phyloP scores from a whole-genome alignment of 1,140 invertebrate genomes.

The Drosophila grimshawi region DNA sequence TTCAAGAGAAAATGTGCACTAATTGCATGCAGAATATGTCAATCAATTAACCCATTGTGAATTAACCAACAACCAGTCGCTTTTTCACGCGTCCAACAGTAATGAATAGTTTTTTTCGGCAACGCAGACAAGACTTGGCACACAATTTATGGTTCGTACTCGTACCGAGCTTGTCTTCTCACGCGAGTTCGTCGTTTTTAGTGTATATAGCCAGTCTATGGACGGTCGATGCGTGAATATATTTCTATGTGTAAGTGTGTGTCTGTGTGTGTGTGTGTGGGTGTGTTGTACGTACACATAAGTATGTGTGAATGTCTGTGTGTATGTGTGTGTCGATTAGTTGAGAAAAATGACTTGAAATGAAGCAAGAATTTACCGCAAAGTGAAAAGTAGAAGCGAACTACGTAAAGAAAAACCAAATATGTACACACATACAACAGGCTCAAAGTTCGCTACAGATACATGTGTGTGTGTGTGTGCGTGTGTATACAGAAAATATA shows the following conservation, averaged over 20 bases:
- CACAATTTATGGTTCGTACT: conserved; percentile 70
- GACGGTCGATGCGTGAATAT: conserved; percentile 80
- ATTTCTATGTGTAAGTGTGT: conserved; percentile 80
- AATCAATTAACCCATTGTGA: conserved; percentile 55
- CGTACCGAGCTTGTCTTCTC: conserved; percentile 74
- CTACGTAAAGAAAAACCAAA: conserved; percentile 23
- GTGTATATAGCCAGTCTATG: conserved; percentile 79
- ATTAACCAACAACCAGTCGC: conserved; percentile 24
- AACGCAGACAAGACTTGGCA: conserved; percentile 67
- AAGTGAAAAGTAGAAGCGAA: conserved; percentile 53
- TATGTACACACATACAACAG: conserved; percentile 30
- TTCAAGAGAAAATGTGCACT: conserved; percentile 63
- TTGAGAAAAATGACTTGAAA: conserved; percentile 47
- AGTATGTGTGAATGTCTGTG: conserved; percentile 18
- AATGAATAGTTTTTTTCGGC: conserved; percentile 56
- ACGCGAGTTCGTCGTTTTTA: conserved; percentile 79
- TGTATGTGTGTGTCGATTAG: conserved; percentile 52
- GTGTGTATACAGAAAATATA: conserved; percentile 69
- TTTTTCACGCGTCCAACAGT: conserved; percentile 42
- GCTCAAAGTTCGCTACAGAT: conserved; percentile 61
- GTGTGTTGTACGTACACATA: conserved; percentile 52
- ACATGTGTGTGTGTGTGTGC: conserved; percentile 45
- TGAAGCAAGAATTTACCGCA: conserved; percentile 50
- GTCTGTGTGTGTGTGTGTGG: conserved; percentile 65
- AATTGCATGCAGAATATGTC: conserved; percentile 57